Conservation (phyloP, 2,797 vertebrate genomes). For the Tolypeutes matacus region DNA sequence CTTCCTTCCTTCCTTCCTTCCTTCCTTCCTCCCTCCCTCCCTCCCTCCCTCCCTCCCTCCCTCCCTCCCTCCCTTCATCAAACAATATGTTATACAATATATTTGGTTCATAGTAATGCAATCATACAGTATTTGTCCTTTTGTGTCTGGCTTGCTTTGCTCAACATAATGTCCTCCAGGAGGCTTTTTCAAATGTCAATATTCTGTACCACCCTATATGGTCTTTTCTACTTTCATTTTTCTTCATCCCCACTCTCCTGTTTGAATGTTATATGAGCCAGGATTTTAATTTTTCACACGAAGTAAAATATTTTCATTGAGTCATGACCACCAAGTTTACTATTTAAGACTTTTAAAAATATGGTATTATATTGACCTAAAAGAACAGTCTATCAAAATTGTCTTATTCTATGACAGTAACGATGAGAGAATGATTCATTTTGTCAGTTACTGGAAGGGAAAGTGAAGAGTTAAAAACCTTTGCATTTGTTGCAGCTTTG, state of each 20-base stretch:
- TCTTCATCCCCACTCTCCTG: not conserved
- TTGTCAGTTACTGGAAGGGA: constrained; percentile 10
- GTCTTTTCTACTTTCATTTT: not conserved
- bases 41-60: too few species aligned
- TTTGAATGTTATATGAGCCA: not conserved
- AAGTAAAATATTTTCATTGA: constrained; percentile 38
- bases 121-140: too few species aligned
- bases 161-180: too few species aligned
- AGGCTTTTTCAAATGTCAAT: constrained; percentile 1
- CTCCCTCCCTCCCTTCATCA: too few species aligned
- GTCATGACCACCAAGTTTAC: not conserved
- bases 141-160: too few species aligned
- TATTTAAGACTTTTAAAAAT: not conserved
- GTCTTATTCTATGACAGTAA: not conserved
- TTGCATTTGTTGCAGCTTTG: not conserved
- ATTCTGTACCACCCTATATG: not conserved
- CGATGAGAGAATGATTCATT: not conserved
- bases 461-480: not conserved
- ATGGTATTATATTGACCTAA: not conserved
- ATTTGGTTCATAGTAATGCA: too few species aligned
- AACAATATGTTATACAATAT: too few species aligned
- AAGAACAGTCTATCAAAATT: not conserved
- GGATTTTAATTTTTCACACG: not conserved
- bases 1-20: too few species aligned
- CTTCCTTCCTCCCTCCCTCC: too few species aligned